Evolutionary conservation across 2,113 vertebrate species (phyloP).

Genomic region (Sarotherodon lohbergeri): DNA sequence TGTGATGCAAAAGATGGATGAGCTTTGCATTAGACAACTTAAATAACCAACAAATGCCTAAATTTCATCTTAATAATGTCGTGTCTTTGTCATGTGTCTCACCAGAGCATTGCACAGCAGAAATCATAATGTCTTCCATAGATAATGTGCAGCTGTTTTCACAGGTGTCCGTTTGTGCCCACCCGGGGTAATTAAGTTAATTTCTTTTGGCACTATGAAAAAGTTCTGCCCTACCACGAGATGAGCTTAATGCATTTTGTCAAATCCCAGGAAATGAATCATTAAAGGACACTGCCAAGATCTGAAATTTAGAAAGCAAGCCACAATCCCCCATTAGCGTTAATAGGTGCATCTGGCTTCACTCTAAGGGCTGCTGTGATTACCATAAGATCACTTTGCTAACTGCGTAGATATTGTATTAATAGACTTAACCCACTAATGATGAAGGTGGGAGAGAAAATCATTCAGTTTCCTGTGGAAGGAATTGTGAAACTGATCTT

Average conservation of each 20-base stretch:
- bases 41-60: background rate
- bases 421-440: background rate
- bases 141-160: background rate
- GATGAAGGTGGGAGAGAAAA: background rate
- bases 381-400: background rate
- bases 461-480: background rate
- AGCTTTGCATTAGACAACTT: background rate
- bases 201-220: background rate
- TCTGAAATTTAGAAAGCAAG: background rate
- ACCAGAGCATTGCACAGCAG: background rate
- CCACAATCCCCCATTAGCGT: background rate
- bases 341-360: background rate
- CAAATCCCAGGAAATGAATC: background rate
- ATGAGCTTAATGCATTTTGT: background rate
- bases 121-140: background rate
- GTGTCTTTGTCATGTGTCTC: background rate
- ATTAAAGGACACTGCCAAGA: background rate
- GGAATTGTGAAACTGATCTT: background rate
- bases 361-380: background rate
- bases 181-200: background rate
- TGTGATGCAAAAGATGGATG: background rate
- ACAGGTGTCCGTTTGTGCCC: background rate
- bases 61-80: background rate
- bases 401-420: background rate
- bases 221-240: background rate